Conservation (phyloP, 2,797 vertebrate species). For the Diceros bicornis region DNA sequence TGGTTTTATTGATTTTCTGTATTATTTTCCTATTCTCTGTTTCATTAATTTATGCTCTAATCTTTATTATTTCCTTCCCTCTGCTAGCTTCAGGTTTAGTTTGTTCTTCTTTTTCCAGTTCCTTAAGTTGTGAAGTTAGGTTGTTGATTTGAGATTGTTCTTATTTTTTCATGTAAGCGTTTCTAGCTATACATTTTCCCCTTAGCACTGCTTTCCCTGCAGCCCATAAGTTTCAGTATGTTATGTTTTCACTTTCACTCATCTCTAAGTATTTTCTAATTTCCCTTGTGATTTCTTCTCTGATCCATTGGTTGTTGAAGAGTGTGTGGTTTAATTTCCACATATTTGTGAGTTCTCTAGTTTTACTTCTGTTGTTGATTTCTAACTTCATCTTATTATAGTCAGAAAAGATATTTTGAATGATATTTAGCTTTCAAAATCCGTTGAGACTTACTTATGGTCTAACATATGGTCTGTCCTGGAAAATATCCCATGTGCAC, state of each 20-base stretch:
- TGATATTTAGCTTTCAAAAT: background rate
- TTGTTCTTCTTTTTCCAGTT: background rate
- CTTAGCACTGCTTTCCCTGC: background rate
- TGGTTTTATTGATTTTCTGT: background rate
- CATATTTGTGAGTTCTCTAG: background rate
- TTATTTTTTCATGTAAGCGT: background rate
- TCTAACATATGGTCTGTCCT: background rate
- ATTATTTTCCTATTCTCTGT: background rate
- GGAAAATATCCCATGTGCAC: background rate
- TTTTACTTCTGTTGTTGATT: slow-evolving; percentile 17
- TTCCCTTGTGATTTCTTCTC: background rate
- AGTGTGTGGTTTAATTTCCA: background rate
- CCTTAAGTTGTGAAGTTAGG: background rate
- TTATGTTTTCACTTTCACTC: background rate
- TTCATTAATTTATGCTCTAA: background rate
- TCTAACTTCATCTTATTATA: background rate
- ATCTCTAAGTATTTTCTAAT: background rate
- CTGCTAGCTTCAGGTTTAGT: background rate
- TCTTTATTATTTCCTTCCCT: background rate
- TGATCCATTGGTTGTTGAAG: background rate
- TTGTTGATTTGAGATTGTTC: background rate
- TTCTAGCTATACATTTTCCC: background rate
- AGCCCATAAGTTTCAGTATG: background rate
- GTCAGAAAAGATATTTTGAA: background rate
- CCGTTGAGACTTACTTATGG: background rate